Percentiles rank a stretch among this genome's conserved stretches.
Conservation (phyloP, 1,140 invertebrate species). For the Ectropis grisescens region DNA sequence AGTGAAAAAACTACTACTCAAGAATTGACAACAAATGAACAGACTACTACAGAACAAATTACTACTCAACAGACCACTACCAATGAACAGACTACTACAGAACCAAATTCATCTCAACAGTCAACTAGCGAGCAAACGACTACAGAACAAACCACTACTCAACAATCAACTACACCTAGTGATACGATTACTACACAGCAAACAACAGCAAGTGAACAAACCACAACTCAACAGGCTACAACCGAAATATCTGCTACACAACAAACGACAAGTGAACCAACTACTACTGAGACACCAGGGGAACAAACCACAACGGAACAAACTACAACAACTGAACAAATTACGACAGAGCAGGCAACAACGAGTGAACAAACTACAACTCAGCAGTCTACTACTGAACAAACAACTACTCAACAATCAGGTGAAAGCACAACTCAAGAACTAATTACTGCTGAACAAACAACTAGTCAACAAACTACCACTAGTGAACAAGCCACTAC, state of each 20-base stretch:
- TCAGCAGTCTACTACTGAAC: constrained; percentile 11
- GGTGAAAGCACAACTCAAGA: too few relatives aligned
- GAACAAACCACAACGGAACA: constrained; percentile 18
- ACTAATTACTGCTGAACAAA: too few relatives aligned
- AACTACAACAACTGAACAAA: constrained; percentile 15
- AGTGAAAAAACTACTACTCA: constrained; percentile 27
- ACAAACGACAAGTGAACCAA: constrained; percentile 9
- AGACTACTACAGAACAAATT: constrained; percentile 18
- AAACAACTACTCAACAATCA: too few relatives aligned
- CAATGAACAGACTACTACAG: constrained; percentile 12
- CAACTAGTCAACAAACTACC: too few relatives aligned
- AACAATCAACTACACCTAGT: constrained; percentile 16
- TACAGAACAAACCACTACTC: constrained; percentile 16
- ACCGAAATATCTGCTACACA: constrained; percentile 17
- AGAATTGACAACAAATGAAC: constrained; percentile 12
- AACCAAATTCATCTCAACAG: constrained; percentile 6
- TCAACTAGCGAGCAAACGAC: constrained; percentile 12
- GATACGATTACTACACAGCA: constrained; percentile 15
- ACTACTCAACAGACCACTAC: constrained; percentile 19
- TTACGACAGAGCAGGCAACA: constrained; percentile 4
- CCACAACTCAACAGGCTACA: constrained; percentile 23
- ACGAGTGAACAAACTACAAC: constrained; percentile 16
- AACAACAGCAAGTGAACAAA: constrained; percentile 23
- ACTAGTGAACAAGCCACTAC: too few relatives aligned
- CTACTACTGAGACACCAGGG: neutral